Conservation (phyloP, 2,113 vertebrate species). For the Callaeas wilsoni region DNA sequence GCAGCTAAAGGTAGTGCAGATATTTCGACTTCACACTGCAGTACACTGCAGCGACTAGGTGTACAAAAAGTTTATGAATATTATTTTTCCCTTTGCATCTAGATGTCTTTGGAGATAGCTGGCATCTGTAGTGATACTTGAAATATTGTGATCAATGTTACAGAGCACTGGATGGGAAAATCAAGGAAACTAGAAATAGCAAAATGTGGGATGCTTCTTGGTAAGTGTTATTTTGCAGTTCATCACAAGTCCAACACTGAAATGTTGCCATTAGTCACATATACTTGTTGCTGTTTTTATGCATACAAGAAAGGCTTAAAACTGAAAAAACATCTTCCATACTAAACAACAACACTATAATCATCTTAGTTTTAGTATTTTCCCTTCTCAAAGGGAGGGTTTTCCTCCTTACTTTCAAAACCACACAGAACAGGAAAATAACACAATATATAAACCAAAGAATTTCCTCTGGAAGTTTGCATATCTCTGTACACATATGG, state of each 20-base stretch:
- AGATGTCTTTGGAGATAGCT: neutral
- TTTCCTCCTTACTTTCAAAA: neutral
- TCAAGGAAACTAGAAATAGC: constrained; percentile 46
- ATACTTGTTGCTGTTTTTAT: constrained; percentile 34
- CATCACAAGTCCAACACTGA: constrained; percentile 50
- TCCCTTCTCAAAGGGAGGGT: neutral
- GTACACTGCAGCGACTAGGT: neutral
- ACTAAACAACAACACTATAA: neutral
- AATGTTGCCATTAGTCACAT: constrained; percentile 45
- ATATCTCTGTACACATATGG: neutral
- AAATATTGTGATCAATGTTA: constrained; percentile 25
- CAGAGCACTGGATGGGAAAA: constrained; percentile 18
- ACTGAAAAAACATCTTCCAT: neutral
- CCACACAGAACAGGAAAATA: neutral
- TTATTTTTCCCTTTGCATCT: neutral
- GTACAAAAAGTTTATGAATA: neutral
- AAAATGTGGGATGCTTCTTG: constrained; percentile 46
- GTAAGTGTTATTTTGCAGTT: constrained; percentile 48
- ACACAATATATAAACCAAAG: neutral
- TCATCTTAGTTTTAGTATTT: neutral
- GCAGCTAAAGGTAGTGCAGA: neutral
- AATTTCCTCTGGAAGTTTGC: neutral
- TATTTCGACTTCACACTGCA: neutral
- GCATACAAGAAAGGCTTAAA: neutral
- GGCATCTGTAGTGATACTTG: neutral